Conservation (phyloP, 1,140 invertebrate genomes). For the Yoshiicerus persimilis region DNA sequence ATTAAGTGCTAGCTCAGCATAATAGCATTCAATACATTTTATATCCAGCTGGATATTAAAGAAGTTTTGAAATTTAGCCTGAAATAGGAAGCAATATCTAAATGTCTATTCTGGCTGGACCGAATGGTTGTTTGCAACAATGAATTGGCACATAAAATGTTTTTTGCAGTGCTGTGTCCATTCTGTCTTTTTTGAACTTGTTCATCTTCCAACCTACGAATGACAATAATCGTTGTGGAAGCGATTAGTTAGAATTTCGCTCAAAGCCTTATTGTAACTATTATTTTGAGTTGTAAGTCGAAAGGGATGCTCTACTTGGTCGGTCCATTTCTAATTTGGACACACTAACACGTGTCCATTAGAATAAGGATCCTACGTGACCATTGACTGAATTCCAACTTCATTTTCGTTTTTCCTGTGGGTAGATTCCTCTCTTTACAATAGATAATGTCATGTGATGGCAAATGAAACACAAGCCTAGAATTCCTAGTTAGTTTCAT, state of each 20-base stretch:
- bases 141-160: background rate
- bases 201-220: background rate
- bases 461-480: background rate
- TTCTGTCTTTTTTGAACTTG: background rate
- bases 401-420: too few relatives aligned
- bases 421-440: background rate
- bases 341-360: background rate
- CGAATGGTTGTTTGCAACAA: background rate
- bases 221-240: background rate
- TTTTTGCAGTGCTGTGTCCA: background rate
- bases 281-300: background rate
- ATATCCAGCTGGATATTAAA: background rate
- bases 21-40: background rate
- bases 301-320: background rate
- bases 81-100: background rate
- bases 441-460: background rate
- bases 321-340: background rate
- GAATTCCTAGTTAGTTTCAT: background rate
- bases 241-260: background rate
- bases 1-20: background rate
- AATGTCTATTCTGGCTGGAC: background rate
- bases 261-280: background rate
- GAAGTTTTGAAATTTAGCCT: background rate
- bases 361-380: background rate
- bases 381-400: background rate